Percentiles rank a stretch among this genome's conserved stretches.
phyloP scores from a whole-genome alignment of 2,888 invertebrate species.

The Cabera pusaria region DNA sequence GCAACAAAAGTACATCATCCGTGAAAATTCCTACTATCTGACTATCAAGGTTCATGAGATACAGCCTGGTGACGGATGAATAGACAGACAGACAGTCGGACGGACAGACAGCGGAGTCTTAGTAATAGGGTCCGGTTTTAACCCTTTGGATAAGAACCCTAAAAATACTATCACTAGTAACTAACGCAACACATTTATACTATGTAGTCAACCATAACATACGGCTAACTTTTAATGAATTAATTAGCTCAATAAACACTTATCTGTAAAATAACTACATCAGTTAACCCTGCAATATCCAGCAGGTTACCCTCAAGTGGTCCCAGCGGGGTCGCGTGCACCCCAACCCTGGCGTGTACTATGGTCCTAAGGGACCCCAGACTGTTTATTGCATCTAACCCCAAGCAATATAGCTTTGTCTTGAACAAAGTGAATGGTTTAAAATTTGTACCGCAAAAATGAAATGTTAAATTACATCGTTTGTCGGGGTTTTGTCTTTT shows the following conservation, averaged over 20 bases:
- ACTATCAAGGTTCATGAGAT: too few species aligned
- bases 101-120: too few species aligned
- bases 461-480: too few species aligned
- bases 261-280: slow-evolving; percentile 51
- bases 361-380: slow-evolving; percentile 42
- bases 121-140: too few species aligned
- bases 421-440: slow-evolving; percentile 65
- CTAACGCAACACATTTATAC: slow-evolving; percentile 7
- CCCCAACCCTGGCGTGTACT: slow-evolving; percentile 36
- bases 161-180: too few species aligned
- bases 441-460: slow-evolving; percentile 53
- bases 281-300: slow-evolving; percentile 35
- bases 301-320: slow-evolving; percentile 63
- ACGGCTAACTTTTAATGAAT: slow-evolving; percentile 22
- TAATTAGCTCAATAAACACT: slow-evolving; percentile 41
- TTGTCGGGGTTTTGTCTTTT: background rate
- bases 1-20: too few species aligned
- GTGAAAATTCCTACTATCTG: too few species aligned
- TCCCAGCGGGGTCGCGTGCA: slow-evolving; percentile 68
- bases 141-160: too few species aligned
- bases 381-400: slow-evolving; percentile 55
- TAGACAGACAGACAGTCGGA: too few species aligned
- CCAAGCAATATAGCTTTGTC: slow-evolving; percentile 43
- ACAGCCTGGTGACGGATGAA: too few species aligned
- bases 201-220: slow-evolving; percentile 11